These are phyloP conservation scores for Caenorhabditis afra DNA, from an alignment of 2,888 invertebrate species.

Conservation along the genomic window DNA sequence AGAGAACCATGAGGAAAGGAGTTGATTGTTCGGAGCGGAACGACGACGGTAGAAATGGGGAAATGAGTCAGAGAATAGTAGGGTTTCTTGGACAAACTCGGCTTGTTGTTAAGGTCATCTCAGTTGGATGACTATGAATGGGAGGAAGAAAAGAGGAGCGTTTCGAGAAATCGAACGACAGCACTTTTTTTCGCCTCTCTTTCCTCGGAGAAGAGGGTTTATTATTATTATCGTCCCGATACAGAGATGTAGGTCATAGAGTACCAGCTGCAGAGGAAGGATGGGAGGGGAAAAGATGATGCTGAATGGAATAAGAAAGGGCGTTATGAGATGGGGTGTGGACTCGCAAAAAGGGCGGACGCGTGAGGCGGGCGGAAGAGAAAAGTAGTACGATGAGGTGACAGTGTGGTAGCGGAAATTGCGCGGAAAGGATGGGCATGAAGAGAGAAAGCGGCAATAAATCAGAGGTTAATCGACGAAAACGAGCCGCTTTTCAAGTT, in stretches of 20 bases:
- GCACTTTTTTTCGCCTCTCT: constrained; percentile 9
- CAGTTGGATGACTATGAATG: constrained; percentile 47
- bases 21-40: constrained; percentile 43
- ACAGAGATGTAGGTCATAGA: constrained; percentile 26
- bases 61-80: constrained; percentile 23
- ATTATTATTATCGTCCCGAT: constrained; percentile 17
- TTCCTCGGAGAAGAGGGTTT: constrained; percentile 18
- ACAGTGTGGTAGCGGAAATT: constrained; percentile 18
- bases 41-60: not conserved
- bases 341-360: constrained; percentile 26
- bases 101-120: constrained; percentile 44
- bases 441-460: constrained; percentile 10
- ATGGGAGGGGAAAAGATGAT: not conserved
- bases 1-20: constrained; percentile 45
- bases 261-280: constrained; percentile 26
- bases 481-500: constrained; percentile 9
- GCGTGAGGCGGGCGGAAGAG: not conserved
- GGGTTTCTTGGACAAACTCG: constrained; percentile 52
- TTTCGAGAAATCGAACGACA: not conserved
- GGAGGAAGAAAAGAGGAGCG: not conserved
- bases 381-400: constrained; percentile 23
- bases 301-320: constrained; percentile 30
- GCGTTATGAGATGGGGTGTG: constrained; percentile 41
- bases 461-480: constrained; percentile 17
- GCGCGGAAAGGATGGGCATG: constrained; percentile 18